These are phyloP conservation scores for Leuctra nigra DNA, from an alignment of 2,888 invertebrate species.

Conservation along the genomic window DNA sequence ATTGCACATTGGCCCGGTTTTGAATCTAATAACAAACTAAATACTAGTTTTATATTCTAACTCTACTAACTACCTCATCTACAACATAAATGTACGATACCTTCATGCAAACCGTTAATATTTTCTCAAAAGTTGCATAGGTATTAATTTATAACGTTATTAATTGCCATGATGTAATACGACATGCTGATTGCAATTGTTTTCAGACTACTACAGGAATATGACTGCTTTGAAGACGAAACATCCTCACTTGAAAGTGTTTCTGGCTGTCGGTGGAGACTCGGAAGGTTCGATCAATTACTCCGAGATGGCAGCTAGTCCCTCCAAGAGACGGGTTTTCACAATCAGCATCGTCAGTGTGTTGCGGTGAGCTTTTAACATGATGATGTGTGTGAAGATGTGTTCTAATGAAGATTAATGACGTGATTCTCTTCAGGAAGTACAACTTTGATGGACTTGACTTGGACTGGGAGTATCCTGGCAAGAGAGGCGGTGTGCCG, in stretches of 20 bases:
- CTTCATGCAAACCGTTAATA: background rate
- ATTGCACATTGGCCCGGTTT: too few species aligned
- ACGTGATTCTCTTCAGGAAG: conserved; percentile 6
- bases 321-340: conserved; percentile 28
- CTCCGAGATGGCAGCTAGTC: background rate
- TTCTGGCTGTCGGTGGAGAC: conserved; percentile 35
- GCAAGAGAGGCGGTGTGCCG: conserved; percentile 18
- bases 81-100: background rate
- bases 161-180: background rate
- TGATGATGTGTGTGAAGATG: background rate
- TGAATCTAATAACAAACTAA: too few species aligned
- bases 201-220: conserved; percentile 32
- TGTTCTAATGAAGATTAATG: background rate
- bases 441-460: conserved; percentile 21
- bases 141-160: too few species aligned
- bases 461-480: conserved; percentile 21
- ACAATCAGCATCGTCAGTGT: conserved; percentile 35
- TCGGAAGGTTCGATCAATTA: background rate
- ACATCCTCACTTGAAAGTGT: conserved; percentile 35
- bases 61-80: conserved; percentile 21
- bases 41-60: background rate
- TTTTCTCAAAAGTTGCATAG: too few species aligned
- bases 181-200: background rate
- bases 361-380: conserved; percentile 29
- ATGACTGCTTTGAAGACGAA: conserved; percentile 31